Evolutionary conservation across 2,797 vertebrate species (phyloP).

Genomic region (Botia kubotai): DNA sequence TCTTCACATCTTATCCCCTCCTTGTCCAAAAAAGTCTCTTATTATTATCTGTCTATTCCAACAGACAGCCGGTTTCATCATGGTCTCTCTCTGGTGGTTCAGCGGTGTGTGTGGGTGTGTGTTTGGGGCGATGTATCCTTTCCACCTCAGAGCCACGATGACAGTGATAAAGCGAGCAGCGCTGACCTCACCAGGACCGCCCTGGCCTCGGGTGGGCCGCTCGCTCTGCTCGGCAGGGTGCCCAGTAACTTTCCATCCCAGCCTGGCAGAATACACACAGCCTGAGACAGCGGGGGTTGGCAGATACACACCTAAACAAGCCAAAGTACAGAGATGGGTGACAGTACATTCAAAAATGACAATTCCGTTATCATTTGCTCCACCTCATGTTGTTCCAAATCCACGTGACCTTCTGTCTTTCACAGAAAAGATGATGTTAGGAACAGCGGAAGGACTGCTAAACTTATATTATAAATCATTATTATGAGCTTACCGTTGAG

Average conservation of each 20-base stretch:
- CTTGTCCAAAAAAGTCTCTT: background rate
- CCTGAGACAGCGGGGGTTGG: background rate
- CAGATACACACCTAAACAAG: background rate
- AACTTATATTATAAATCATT: too few species aligned
- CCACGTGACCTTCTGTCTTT: background rate
- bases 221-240: constrained; percentile 39
- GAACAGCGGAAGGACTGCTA: too few species aligned
- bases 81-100: constrained; percentile 18
- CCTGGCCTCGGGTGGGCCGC: constrained; percentile 15
- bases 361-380: background rate
- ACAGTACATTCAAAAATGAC: background rate
- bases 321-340: background rate
- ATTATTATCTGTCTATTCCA: background rate
- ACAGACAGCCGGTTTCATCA: too few species aligned
- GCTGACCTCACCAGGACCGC: constrained; percentile 24
- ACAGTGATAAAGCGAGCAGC: constrained; percentile 40
- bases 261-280: constrained; percentile 20
- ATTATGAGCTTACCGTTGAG: too few species aligned
- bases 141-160: constrained; percentile 9
- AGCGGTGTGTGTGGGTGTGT: background rate
- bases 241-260: constrained; percentile 26
- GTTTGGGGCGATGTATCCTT: constrained; percentile 16
- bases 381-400: background rate
- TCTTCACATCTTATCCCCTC: background rate
- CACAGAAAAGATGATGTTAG: background rate